Evolutionary conservation across 2,888 invertebrate species (phyloP).

Genomic region (Thereva nobilitata): DNA sequence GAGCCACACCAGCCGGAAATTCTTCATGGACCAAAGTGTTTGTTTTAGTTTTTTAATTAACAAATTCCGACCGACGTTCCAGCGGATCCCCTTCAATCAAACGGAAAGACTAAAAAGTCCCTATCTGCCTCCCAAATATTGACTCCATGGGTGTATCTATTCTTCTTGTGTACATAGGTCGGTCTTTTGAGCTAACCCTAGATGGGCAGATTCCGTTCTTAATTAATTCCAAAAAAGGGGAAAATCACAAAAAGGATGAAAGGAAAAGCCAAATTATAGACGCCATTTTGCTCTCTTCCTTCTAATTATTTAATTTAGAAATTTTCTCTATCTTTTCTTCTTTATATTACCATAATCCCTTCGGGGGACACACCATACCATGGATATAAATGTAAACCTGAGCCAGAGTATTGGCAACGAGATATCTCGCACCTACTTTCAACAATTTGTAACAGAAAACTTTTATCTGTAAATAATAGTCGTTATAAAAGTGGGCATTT

Average conservation of each 20-base stretch:
- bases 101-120: constrained; percentile 31
- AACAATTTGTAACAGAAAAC: too few relatives aligned
- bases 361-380: too few relatives aligned
- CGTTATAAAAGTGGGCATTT: too few relatives aligned
- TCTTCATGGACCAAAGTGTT: constrained; percentile 22
- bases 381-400: too few relatives aligned
- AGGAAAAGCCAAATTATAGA: constrained; percentile 24
- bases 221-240: constrained; percentile 27
- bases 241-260: constrained; percentile 17
- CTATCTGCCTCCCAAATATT: constrained; percentile 26
- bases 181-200: constrained; percentile 29
- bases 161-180: constrained; percentile 27
- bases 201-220: constrained; percentile 33
- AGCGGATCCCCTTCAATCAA: constrained; percentile 32
- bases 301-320: constrained; percentile 22
- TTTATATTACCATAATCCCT: too few relatives aligned
- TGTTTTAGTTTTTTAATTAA: constrained; percentile 34
- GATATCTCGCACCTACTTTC: too few relatives aligned
- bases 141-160: constrained; percentile 23
- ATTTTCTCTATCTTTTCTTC: neutral
- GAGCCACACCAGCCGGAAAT: constrained; percentile 15
- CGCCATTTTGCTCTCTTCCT: constrained; percentile 18
- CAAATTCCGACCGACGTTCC: constrained; percentile 31
- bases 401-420: too few relatives aligned
- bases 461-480: too few relatives aligned